Evolutionary conservation across 2,888 invertebrate species (phyloP).

Genomic region (Julus scanicus): DNA sequence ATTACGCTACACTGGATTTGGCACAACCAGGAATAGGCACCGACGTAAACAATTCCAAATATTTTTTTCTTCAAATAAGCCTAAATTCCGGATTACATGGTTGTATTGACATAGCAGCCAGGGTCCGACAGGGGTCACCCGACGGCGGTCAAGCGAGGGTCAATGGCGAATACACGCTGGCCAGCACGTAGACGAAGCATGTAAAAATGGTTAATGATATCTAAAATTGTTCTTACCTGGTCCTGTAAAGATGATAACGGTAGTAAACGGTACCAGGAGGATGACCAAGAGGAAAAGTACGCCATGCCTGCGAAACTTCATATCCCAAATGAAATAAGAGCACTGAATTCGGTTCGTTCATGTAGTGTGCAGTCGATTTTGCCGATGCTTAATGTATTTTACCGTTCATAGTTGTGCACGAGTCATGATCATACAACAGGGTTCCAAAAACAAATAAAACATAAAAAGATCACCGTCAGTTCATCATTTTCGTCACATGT

Average conservation of each 20-base stretch:
- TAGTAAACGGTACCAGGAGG: slow-evolving; percentile 57
- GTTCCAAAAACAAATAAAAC: background rate
- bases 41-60: background rate
- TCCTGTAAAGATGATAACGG: slow-evolving; percentile 58
- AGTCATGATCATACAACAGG: background rate
- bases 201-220: background rate
- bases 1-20: background rate
- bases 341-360: background rate
- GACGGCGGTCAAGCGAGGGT: background rate
- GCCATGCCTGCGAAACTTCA: slow-evolving; percentile 58
- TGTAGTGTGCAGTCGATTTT: slow-evolving; percentile 12
- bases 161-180: background rate
- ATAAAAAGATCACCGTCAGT: slow-evolving; percentile 2
- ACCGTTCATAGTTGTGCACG: background rate
- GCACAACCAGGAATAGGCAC: background rate
- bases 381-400: background rate
- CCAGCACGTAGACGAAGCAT: background rate
- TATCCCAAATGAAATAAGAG: slow-evolving; percentile 48
- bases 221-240: slow-evolving; percentile 53
- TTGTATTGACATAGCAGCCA: background rate
- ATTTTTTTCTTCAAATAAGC: background rate
- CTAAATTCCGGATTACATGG: slow-evolving; percentile 4
- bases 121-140: background rate
- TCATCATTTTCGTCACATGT: slow-evolving; percentile 42
- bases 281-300: slow-evolving; percentile 56